Evolutionary conservation across 2,888 invertebrate genomes (phyloP), one percentile per base, ranked within the genome.

Genomic region (Epinotia ramella): DNA sequence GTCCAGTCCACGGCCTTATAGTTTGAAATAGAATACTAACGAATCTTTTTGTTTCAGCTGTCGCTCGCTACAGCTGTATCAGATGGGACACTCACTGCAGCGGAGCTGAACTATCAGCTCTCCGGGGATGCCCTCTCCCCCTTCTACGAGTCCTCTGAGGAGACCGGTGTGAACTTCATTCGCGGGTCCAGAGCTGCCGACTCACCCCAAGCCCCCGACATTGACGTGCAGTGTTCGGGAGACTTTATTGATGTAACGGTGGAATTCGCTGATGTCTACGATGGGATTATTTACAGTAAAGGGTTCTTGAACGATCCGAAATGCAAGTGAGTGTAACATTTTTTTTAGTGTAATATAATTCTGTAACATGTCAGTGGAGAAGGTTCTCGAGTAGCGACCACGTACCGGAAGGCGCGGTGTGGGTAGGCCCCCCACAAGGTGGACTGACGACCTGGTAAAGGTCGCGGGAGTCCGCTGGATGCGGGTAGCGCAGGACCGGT

Each of bases 281-380:
- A 96, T 81, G 97, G 97, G 16, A 94, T 96, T 49, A 95, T 97
- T 75, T 97, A 96, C 92, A 96, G 96, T 84, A 96, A 97, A 84
- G 96, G 96, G 16, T 95, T 95, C 80, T 95, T 95, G 83, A 95
- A 94, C 78, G 96, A 96, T 85, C 95, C 96, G 16, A 95, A 95
- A 80, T 97, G 97, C 95, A 95, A 96, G 96, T 96, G 86, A 95
- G 95, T 91, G 44, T 46, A n/a, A 33, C 7, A 1, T 20, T 18
- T 63, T 44, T 7, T 12, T 5, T 18, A 20, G 6, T n/a, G n/a
- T n/a, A 28, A 28, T 28, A 28, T 28, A 28, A 20, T 20, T 20
- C 20, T 20, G 20, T 20, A 1, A 20, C 20, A 20, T 20, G 2
- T 1, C 20, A 20, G 20, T 1, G 20, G 2, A 20, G 20, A 20